These are phyloP conservation scores for Pandemis heparana DNA, from an alignment of 2,888 invertebrate species.

Conservation along the genomic window DNA sequence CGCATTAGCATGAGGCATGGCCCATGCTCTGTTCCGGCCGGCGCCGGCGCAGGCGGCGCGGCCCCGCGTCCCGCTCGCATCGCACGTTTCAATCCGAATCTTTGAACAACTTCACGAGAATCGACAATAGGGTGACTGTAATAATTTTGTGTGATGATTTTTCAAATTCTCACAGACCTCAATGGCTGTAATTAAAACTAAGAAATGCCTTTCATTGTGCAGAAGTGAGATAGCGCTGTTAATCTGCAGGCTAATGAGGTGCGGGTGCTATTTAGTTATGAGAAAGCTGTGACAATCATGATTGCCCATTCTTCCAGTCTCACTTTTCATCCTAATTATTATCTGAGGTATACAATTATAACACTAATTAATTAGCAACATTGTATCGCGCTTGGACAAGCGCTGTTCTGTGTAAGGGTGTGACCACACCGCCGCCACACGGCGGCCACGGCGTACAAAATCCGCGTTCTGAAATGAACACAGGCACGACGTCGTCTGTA, in stretches of 20 bases:
- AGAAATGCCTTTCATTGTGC: constrained; percentile 26
- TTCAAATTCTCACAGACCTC: constrained; percentile 25
- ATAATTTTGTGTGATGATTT: constrained; percentile 10
- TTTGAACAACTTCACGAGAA: constrained; percentile 5
- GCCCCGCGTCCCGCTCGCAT: background rate
- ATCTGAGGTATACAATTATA: background rate
- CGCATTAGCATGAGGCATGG: background rate
- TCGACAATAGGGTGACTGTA: constrained; percentile 15
- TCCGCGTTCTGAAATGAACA: too few relatives aligned
- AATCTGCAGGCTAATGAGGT: constrained; percentile 11
- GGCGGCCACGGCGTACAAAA: too few relatives aligned
- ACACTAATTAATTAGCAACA: background rate
- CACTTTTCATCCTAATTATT: background rate
- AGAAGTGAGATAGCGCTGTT: constrained; percentile 12
- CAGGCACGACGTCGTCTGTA: too few relatives aligned
- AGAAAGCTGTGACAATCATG: constrained; percentile 7
- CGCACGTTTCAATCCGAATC: background rate
- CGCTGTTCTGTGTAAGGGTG: too few relatives aligned
- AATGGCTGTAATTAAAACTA: constrained; percentile 28
- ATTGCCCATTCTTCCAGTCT: constrained; percentile 8
- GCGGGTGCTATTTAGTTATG: constrained; percentile 3
- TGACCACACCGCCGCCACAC: too few relatives aligned
- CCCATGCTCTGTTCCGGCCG: background rate
- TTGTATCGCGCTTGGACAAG: background rate
- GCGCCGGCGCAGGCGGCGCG: background rate